Conservation (phyloP, 2,113 vertebrate species). For the Neodon shergylaensis region DNA sequence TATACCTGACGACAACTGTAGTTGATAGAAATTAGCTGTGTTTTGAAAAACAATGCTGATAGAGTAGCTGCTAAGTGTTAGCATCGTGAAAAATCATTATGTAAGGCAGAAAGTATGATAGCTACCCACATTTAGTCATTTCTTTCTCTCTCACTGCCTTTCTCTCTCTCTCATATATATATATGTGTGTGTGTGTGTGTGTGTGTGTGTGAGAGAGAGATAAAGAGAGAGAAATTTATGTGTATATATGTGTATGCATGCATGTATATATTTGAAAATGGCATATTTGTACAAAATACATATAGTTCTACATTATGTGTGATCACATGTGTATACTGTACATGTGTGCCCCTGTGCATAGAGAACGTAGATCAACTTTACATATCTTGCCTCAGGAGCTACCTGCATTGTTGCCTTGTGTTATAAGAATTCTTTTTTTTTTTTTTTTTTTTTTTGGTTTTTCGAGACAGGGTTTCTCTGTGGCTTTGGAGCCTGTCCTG, state of each 20-base stretch:
- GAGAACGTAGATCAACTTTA: neutral
- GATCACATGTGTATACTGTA: neutral
- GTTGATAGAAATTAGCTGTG: neutral
- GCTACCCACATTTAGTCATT: neutral
- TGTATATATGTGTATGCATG: neutral
- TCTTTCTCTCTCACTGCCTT: neutral
- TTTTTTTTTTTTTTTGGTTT: no score
- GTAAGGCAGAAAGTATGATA: neutral
- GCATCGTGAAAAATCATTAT: neutral
- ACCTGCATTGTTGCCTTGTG: neutral
- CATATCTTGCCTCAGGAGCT: neutral
- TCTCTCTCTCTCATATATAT: neutral
- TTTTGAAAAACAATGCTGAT: neutral
- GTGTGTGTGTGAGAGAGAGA: accelerated
- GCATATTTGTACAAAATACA: neutral
- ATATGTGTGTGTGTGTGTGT: accelerated
- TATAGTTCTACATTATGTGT: neutral
- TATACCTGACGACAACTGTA: neutral
- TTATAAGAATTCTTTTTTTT: no score
- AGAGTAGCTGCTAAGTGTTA: neutral
- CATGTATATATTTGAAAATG: neutral
- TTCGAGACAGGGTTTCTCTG: no score
- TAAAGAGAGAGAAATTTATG: no score
- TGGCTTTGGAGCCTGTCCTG: no score
- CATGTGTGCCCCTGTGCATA: neutral